Conservation (phyloP, 2,797 vertebrate species). For the Allobates femoralis region DNA sequence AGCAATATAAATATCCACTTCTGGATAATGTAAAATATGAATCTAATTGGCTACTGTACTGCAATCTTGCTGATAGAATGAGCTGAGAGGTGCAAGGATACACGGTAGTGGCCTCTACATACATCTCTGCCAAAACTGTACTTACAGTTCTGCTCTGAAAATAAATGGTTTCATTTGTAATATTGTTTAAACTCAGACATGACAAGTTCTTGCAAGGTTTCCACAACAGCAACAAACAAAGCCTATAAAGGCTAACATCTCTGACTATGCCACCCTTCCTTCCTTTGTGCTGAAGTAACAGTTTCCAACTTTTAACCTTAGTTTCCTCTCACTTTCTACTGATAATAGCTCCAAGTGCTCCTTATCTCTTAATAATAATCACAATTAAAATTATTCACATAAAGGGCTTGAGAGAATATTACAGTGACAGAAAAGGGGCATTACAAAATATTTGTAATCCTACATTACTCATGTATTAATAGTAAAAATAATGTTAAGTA, state of each 20-base stretch:
- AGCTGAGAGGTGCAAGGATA: not conserved
- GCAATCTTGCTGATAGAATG: not conserved
- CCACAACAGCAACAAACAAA: conserved; percentile 57
- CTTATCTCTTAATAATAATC: conserved; percentile 10
- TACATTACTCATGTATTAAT: too few species aligned
- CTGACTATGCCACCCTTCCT: conserved; percentile 56
- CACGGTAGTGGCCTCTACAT: not conserved
- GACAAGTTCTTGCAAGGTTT: conserved; percentile 53
- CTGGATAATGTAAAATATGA: not conserved
- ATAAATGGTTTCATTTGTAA: conserved; percentile 46
- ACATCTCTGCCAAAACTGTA: conserved; percentile 20
- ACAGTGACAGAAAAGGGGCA: not conserved
- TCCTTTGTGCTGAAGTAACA: conserved; percentile 62
- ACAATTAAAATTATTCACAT: not conserved
- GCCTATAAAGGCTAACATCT: conserved; percentile 43
- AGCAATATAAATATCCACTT: not conserved
- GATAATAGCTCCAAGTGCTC: conserved; percentile 20
- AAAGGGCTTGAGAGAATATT: too few species aligned
- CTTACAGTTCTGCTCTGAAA: conserved; percentile 27
- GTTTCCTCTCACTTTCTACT: conserved; percentile 50
- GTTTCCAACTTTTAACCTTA: conserved; percentile 44
- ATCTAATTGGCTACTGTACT: not conserved
- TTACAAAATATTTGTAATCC: not conserved
- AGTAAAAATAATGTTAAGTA: too few species aligned
- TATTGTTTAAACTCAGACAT: conserved; percentile 43